Evolutionary conservation across 2,888 invertebrate genomes (phyloP), one percentile per base, ranked within the genome.

Genomic region (Melieria crassipennis): DNA sequence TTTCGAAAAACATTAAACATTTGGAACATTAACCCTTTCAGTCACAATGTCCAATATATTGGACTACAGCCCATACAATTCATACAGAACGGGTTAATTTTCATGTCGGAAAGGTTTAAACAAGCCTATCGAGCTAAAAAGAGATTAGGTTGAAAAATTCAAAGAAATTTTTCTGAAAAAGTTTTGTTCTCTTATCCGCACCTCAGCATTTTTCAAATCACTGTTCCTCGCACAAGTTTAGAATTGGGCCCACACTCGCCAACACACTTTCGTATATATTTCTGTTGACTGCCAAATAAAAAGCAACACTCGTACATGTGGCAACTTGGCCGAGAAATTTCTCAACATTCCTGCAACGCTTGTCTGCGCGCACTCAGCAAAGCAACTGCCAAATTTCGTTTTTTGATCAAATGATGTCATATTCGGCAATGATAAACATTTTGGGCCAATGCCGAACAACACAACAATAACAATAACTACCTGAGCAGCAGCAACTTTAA

Each of bases 341-440:
- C 16, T 10, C 66, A 74, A 72, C 71, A 74, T 75, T 72, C 72
- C 74, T 78, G 75, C 73, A 78, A 77, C 76, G 77, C 75, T 76
- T 78, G 77, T 78, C 77, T 69, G 6, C 16, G 5, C 43, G 5
- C 6, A 9, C 43, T 58, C 43, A 30, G 30, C 2, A 30, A 30
- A 30, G 30, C 1, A 30, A 30, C 30, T 30, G 30, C 30, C 30
- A 30, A 30, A 30, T 30, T 30, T 30, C 30, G 30, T 30, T 30
- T 30, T 30, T 30, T 30, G 30, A 73, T 72, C 74, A 72, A 73
- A 75, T 77, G 76, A 77, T 77, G 76, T 75, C 75, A 77, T 77
- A 77, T 77, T 77, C 75, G 76, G 73, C 71, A 70, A 70, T 52
- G 9, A 50, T 50, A 11, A 52, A 52, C 7, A 52, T 52, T 13